A percentile compares a stretch with the other conserved stretches of the same genome.
These are phyloP conservation scores for Pyrrhia umbra DNA, from an alignment of 2,888 invertebrate species.

Conservation along the genomic window DNA sequence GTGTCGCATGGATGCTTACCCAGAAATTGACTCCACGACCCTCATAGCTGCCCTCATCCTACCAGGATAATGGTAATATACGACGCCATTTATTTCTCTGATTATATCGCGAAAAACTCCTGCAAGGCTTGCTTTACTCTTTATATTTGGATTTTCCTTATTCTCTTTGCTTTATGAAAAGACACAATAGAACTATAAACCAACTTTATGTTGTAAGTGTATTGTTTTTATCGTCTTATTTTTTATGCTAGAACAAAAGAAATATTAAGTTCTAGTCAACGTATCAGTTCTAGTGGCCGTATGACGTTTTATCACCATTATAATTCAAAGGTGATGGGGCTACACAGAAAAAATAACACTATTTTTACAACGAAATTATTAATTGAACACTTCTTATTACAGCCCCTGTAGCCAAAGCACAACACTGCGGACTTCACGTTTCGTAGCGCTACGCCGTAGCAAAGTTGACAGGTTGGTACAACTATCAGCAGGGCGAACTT, in stretches of 20 bases:
- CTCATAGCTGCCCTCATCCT: conserved; percentile 28
- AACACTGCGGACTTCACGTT: conserved; percentile 30
- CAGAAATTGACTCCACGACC: conserved; percentile 26
- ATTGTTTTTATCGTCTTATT: not conserved
- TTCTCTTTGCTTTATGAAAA: conserved; percentile 30
- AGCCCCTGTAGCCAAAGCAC: not conserved
- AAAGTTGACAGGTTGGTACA: conserved; percentile 35
- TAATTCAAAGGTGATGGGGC: not conserved
- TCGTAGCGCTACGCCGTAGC: conserved; percentile 57
- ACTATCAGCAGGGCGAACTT: conserved; percentile 65
- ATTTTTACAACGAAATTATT: too few relatives aligned
- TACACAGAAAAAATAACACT: too few relatives aligned
- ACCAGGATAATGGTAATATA: conserved; percentile 58
- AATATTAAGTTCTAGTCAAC: not conserved
- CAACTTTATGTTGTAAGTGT: conserved; percentile 1
- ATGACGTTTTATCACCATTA: not conserved
- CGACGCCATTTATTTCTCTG: conserved; percentile 59
- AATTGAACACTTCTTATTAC: too few relatives aligned
- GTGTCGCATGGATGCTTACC: conserved; percentile 9
- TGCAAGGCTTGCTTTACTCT: conserved; percentile 25
- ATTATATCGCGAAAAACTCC: conserved; percentile 53
- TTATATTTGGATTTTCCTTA: conserved; percentile 44
- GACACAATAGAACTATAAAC: not conserved
- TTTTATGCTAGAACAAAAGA: conserved; percentile 13
- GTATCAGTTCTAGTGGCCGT: conserved; percentile 12